Evolutionary conservation across 2,797 vertebrate species (phyloP).

Genomic region (Pteropus rufus): DNA sequence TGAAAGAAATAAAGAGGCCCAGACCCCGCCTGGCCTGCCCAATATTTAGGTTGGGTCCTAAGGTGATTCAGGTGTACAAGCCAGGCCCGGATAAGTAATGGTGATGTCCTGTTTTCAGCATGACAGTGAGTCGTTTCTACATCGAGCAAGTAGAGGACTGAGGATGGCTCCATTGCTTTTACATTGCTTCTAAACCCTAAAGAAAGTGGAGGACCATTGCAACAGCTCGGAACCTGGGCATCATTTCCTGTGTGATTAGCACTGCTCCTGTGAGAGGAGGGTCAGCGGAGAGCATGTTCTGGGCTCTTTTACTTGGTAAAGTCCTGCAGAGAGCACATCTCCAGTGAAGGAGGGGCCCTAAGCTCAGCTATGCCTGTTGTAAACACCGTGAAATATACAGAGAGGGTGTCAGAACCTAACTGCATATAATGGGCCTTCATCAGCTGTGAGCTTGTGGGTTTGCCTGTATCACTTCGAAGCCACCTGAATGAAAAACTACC

Average conservation of each 20-base stretch:
- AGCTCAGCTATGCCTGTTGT: background rate
- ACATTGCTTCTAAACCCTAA: background rate
- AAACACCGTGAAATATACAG: background rate
- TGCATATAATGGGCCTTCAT: background rate
- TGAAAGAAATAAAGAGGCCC: background rate
- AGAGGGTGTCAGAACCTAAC: background rate
- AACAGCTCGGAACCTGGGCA: background rate
- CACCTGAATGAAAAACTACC: slow-evolving; percentile 32
- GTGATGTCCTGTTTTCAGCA: background rate
- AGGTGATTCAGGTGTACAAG: background rate
- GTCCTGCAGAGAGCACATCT: background rate
- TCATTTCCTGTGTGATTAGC: background rate
- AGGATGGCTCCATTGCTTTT: background rate
- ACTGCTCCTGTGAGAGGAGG: background rate
- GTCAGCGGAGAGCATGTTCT: background rate
- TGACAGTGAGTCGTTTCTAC: background rate
- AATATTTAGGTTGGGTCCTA: background rate
- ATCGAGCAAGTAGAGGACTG: background rate
- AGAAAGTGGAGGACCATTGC: background rate
- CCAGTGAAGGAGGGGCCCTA: background rate
- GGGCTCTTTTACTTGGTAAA: background rate
- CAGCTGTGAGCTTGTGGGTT: slow-evolving; percentile 17
- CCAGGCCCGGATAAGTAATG: background rate
- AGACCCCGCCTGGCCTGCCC: background rate
- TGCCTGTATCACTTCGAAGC: slow-evolving; percentile 19